Evolutionary conservation across 2,888 invertebrate species (phyloP), one percentile per base, ranked within the genome.

Genomic region (Tryphoninae sp.): DNA sequence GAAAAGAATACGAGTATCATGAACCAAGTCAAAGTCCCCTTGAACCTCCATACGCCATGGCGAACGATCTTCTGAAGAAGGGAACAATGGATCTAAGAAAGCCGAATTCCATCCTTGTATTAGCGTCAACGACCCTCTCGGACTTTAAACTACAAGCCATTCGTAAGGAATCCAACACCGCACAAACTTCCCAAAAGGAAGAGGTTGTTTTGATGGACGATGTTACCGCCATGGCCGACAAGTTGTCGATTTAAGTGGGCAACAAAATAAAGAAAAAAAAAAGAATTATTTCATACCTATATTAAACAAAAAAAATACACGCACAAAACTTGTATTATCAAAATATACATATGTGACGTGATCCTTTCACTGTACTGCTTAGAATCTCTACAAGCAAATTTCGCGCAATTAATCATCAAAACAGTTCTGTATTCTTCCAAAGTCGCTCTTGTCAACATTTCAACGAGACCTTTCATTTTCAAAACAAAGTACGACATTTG

Each of bases 11-110:
- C 91, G 92, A 93, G 83, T 95, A 95, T 84, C 94, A 93, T 77
- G 94, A 95, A 67, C 96, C 96, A 8, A 94, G 96, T 2, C 96
- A 97, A 91, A 93, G 93, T 26, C 96, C 96, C 0, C 95, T 96
- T 69, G 93, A 95, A 73, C 96, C 97, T 8, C 96, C 96, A 0
- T 97, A 96, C 84, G 94, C 94, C 88, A 95, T 95, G 88, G 93
- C 95, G 33, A 90, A 95, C 71, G 93, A 87, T 16, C 84, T 92
- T 11, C 81, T 89, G 45, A 87, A 87, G 76, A 85, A 82, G 13
- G 85, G 84, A n/a, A 86, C 86, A 42, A 87, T 88, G 3, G 87
- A 89, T 78, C 85, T 90, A 3, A 86, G 88, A 62, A 90, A 90
- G 79, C 77, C 87, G 22, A 85, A 88, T 61, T 85, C 87, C 11